A percentile compares a stretch with the other conserved stretches of the same genome.
Conservation (phyloP, 1,140 invertebrate species). For the Parasteatoda tepidariorum region DNA sequence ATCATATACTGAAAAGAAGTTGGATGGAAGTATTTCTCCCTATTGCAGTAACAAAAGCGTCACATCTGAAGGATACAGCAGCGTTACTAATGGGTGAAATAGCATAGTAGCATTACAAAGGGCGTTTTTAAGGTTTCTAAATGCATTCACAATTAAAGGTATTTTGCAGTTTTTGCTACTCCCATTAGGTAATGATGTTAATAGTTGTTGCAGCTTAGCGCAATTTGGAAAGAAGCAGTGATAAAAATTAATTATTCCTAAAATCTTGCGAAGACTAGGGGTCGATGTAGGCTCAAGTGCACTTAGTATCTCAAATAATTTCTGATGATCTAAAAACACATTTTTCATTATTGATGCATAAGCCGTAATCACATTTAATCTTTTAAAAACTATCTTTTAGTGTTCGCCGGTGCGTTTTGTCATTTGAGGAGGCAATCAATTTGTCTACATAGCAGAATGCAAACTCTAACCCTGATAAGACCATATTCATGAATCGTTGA, state of each 20-base stretch:
- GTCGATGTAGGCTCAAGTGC: constrained; percentile 64
- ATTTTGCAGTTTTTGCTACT: constrained; percentile 14
- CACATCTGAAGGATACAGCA: constrained; percentile 11
- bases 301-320: constrained; percentile 44
- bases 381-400: constrained; percentile 66
- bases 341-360: constrained; percentile 65
- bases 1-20: constrained; percentile 61
- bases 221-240: constrained; percentile 33
- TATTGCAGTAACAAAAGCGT: background rate
- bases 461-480: constrained; percentile 68
- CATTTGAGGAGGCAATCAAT: constrained; percentile 68
- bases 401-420: constrained; percentile 66
- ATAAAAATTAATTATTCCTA: constrained; percentile 69
- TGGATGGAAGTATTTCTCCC: constrained; percentile 50
- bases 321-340: constrained; percentile 46
- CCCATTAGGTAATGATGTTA: constrained; percentile 14
- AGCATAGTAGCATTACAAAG: constrained; percentile 62
- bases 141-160: constrained; percentile 65
- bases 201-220: constrained; percentile 3
- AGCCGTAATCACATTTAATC: constrained; percentile 66
- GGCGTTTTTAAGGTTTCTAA: constrained; percentile 67
- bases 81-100: constrained; percentile 36
- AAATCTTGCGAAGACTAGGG: constrained; percentile 65
- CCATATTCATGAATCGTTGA: constrained; percentile 71
- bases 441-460: constrained; percentile 64